Base-by-base conservation (phyloP, 2,113 vertebrate genomes). In the Rissa tridactyla region DNA sequence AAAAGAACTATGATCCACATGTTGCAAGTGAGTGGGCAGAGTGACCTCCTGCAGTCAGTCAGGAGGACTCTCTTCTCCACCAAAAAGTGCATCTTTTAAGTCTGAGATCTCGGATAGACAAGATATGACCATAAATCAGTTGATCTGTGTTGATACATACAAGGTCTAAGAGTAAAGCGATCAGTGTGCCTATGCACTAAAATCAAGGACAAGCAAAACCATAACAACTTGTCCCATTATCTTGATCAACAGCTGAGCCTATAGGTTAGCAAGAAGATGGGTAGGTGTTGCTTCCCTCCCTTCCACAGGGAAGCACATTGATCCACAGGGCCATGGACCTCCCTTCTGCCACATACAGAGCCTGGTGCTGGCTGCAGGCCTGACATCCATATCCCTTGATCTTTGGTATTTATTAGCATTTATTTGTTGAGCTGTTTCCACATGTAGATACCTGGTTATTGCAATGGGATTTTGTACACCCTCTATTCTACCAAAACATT, bases 401-500 rank as follows among this genome's bases (percentile, higher is more conserved):
- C 42, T 76, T 52, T 65, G 17, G 17, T 51, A 5, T 38, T 73
- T 75, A 46, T 21, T 66, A 66, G 18, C 52, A 65, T 88, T 68
- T 85, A 47, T 82, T 72, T 32, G 46, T 23, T 76, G 57, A 85
- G 36, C n/a, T 90, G 20, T 13, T 93, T 72, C 64, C 72, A 88
- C 7, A 5, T 36, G 20, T 61, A 80, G 85, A 70, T 73, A 62
- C 13, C 47, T 54, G 21, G 17, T 16, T 51, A 55, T 51, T 77
- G 13, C 62, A 93, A n/a, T 12, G 60, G 80, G 57, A 93, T 95
- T 84, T 82, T n/a, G 47, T 82, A 79, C 75, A 91, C 52, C 80
- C 65, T 15, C 38, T 91, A 86, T 96, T 97, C 81, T 93, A 97
- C 79, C 80, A 94, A 97, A 97, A 85, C 26, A 86, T 71, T 94